Percentiles rank a stretch among this genome's conserved stretches.
Conservation (phyloP, 2,797 vertebrate genomes). For the Varecia variegata region DNA sequence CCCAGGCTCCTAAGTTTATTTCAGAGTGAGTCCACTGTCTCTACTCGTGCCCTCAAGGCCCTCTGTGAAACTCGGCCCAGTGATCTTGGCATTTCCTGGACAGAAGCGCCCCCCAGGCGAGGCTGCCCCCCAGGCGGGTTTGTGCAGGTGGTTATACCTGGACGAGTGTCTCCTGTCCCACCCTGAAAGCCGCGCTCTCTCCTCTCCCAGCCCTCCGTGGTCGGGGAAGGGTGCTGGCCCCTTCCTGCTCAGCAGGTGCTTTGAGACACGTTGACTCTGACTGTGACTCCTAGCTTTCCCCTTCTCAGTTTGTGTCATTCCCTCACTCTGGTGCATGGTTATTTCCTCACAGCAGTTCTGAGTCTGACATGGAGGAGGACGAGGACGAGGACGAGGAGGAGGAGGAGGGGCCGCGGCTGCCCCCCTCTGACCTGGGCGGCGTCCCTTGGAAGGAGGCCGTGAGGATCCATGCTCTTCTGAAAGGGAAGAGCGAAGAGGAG, state of each 20-base stretch:
- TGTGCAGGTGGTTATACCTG: no score
- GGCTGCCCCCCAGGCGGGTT: fast-evolving
- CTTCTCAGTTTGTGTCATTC: no score
- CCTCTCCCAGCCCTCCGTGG: fast-evolving
- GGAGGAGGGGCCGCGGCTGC: conserved; percentile 85
- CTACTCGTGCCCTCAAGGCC: not conserved
- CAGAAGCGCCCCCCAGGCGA: fast-evolving
- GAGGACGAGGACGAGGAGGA: conserved; percentile 87
- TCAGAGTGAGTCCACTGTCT: not conserved
- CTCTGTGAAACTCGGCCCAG: not conserved
- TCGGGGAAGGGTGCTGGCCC: not conserved
- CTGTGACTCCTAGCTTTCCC: not conserved
- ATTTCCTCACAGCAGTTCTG: conserved; percentile 90
- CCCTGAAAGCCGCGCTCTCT: no score
- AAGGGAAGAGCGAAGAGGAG: conserved; percentile 85
- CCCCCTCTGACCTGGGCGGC: conserved; percentile 92
- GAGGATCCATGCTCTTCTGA: conserved; percentile 93
- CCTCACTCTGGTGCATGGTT: not conserved
- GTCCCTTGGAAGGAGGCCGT: conserved; percentile 97
- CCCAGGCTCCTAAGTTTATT: not conserved
- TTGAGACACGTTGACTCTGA: not conserved
- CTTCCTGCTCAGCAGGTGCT: not conserved
- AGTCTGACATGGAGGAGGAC: conserved; percentile 90
- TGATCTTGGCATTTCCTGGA: not conserved
- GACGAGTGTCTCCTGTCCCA: not conserved